Evolutionary conservation across 2,888 invertebrate genomes (phyloP), one percentile per base, ranked within the genome.

Genomic region (Lochmaea crataegi): DNA sequence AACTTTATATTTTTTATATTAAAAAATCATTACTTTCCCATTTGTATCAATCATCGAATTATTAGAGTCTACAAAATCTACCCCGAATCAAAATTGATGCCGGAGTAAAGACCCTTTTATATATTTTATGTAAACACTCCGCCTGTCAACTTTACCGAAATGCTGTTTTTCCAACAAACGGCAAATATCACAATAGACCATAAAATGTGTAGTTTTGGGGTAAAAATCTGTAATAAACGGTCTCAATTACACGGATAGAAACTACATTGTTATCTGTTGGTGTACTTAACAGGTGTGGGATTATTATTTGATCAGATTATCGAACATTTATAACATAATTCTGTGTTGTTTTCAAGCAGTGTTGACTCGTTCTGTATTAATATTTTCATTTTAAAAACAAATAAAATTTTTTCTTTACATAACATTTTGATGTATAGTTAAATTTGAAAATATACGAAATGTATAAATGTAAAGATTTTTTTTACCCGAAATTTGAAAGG

Each of bases 121-220:
- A 82, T 85, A 83, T 83, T 83, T 84, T 84, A 81, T 81, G 85
- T 85, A 85, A 85, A 85, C 85, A 85, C 80, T 79, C 83, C 85
- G 84, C 85, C 85, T 78, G 80, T 80, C 79, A 83, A 84, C 83
- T 85, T 84, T 84, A 79, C 80, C 77, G 81, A 83, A 84, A 84
- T 80, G 79, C 80, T 83, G 83, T 84, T 84, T 82, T 84, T 84
- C 77, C 82, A 82, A 82, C 82, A 83, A 83, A 83, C 82, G 82
- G 82, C 79, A 82, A 83, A 83, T 79, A 81, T 79, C 76, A 83
- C 83, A 83, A 83, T 80, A 79, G 78, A 78, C 77, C 76, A 74
- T 79, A 74, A 82, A 84, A 83, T 83, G 76, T 80, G 81, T 80
- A 78, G 78, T n/a, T 79, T 83, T 84, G 82, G 83, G 85, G 84